Conservation (phyloP, 2,113 vertebrate genomes). For the Rhabdornis inornatus region DNA sequence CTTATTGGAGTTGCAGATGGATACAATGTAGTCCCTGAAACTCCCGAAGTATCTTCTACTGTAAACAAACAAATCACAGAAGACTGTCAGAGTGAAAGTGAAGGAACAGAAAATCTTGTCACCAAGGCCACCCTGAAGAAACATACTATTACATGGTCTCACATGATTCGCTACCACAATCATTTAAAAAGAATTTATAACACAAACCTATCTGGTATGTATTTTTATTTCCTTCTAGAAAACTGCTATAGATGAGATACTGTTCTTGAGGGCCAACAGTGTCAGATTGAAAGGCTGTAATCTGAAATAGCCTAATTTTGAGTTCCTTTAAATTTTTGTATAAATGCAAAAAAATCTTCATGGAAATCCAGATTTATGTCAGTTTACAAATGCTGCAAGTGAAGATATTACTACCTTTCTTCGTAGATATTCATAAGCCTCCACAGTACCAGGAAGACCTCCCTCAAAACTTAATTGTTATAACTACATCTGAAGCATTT, state of each 20-base stretch:
- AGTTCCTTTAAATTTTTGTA: neutral
- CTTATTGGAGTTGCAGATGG: conserved; percentile 56
- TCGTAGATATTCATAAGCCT: neutral
- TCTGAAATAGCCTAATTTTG: neutral
- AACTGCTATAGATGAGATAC: neutral
- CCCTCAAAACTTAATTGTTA: neutral
- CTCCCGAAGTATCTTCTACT: neutral
- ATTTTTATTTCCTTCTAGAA: neutral
- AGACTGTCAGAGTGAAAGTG: neutral
- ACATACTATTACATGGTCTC: conserved; percentile 73
- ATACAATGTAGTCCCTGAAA: conserved; percentile 34
- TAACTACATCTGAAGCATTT: neutral
- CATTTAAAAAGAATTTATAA: conserved; percentile 75
- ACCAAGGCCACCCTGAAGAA: neutral
- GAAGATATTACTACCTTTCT: neutral
- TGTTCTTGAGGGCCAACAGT: neutral
- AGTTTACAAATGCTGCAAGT: neutral
- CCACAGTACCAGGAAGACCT: neutral
- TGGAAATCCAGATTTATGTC: neutral
- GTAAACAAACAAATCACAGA: neutral
- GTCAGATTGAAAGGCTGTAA: neutral
- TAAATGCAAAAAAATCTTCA: neutral
- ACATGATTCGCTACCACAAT: conserved; percentile 76
- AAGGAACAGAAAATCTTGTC: neutral
- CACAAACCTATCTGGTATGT: conserved; percentile 71